Evolutionary conservation across 2,888 invertebrate genomes (phyloP).

Genomic region (Adela reaumurella): DNA sequence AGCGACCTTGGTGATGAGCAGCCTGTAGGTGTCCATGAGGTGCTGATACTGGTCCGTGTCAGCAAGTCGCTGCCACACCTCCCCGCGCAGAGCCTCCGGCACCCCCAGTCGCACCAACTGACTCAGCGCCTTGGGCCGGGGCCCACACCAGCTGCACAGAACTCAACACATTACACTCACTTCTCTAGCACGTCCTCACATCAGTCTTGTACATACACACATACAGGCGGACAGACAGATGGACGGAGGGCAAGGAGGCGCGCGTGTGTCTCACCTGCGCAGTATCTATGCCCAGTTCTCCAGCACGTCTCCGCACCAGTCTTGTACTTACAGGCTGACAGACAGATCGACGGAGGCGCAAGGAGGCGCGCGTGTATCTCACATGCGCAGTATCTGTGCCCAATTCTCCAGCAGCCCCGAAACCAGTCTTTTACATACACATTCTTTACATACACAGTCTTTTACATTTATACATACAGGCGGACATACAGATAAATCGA

Average conservation of each 20-base stretch:
- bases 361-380: too few species aligned
- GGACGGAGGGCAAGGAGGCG: too few species aligned
- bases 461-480: too few species aligned
- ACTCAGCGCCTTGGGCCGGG: constrained; percentile 78
- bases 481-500: too few species aligned
- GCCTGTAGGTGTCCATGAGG: constrained; percentile 89
- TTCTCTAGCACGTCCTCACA: too few species aligned
- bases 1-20: constrained; percentile 84
- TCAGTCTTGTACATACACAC: too few species aligned
- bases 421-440: constrained; percentile 95
- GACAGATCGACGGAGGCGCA: too few species aligned
- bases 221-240: too few species aligned
- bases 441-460: constrained; percentile 68
- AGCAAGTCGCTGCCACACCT: constrained; percentile 95
- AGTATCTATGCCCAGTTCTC: constrained; percentile 91
- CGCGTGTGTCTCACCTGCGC: constrained; percentile 64
- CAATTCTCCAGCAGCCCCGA: constrained; percentile 87
- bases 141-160: constrained; percentile 52
- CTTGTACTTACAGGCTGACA: too few species aligned
- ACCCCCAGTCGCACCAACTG: constrained; percentile 83
- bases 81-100: constrained; percentile 93
- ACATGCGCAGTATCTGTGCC: constrained; percentile 82
- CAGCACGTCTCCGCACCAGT: constrained; percentile 89
- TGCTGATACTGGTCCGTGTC: constrained; percentile 79
- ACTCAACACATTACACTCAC: too few species aligned